Percentiles rank a stretch among this genome's conserved stretches.
These are phyloP conservation scores for Ptychadena robeensis DNA, from an alignment of 2,797 vertebrate species.

Conservation along the genomic window DNA sequence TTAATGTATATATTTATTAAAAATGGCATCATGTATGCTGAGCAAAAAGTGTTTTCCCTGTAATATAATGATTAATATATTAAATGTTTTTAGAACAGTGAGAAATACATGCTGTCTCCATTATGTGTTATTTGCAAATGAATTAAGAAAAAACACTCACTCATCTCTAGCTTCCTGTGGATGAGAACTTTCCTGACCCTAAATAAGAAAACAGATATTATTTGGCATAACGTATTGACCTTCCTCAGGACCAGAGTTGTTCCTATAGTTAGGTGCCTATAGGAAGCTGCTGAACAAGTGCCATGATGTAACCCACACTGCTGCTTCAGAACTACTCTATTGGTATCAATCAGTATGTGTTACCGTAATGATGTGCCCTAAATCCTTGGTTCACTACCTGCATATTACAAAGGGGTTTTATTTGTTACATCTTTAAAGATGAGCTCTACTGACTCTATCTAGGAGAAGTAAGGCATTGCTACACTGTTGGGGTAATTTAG, in stretches of 20 bases:
- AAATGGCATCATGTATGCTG: too few species aligned
- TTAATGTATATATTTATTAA: background rate
- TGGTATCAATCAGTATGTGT: too few species aligned
- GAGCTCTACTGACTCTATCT: too few species aligned
- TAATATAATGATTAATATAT: constrained; percentile 44
- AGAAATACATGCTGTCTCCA: constrained; percentile 33
- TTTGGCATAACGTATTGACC: constrained; percentile 24
- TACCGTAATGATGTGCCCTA: too few species aligned
- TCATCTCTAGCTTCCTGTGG: constrained; percentile 52
- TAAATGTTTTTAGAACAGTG: constrained; percentile 25
- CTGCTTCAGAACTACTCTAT: too few species aligned
- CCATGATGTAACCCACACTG: too few species aligned
- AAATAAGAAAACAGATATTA: constrained; percentile 56
- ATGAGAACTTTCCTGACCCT: constrained; percentile 59
- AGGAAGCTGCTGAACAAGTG: background rate
- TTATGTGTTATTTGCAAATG: constrained; percentile 41
- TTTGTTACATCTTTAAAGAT: too few species aligned
- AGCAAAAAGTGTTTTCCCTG: background rate
- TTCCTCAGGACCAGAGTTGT: background rate
- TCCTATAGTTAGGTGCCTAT: background rate
- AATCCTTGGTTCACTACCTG: too few species aligned
- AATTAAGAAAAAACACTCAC: constrained; percentile 52
- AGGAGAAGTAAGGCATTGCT: background rate
- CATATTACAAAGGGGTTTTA: too few species aligned
- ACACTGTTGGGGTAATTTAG: background rate